A percentile compares a stretch with the other conserved stretches of the same genome.
Conservation (phyloP, 2,113 vertebrate species). For the Thermophis baileyi region DNA sequence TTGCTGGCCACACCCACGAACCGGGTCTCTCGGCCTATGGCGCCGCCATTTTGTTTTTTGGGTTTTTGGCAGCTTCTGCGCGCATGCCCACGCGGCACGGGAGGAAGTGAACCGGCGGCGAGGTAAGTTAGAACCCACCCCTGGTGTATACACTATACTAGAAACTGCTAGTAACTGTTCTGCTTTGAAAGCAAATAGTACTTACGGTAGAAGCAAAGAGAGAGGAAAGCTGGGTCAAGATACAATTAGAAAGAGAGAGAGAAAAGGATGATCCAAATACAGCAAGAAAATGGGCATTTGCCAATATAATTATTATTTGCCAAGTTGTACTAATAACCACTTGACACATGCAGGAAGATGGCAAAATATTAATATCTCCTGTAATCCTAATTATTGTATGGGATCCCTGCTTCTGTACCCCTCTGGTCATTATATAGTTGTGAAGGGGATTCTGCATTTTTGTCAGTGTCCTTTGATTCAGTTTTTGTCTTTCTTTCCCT, state of each 20-base stretch:
- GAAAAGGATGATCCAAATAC: not conserved
- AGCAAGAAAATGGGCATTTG: not conserved
- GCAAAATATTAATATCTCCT: no score
- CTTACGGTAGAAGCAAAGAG: not conserved
- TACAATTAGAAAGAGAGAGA: not conserved
- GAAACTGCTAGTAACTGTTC: not conserved
- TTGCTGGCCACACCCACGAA: no score
- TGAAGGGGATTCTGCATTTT: not conserved
- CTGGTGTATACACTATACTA: not conserved
- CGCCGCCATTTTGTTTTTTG: no score
- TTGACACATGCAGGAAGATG: not conserved
- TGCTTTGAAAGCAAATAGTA: not conserved
- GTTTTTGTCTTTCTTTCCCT: constrained; percentile 41
- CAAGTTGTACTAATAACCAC: not conserved
- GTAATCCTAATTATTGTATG: not conserved
- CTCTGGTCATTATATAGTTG: not conserved
- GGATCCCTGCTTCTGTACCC: not conserved
- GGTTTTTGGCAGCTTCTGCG: no score
- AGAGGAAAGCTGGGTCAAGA: not conserved
- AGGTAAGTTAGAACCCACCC: no score
- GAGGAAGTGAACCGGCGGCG: no score
- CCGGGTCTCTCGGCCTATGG: no score
- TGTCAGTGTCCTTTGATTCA: constrained; percentile 23
- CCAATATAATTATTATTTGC: not conserved
- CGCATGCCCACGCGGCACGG: no score